Conservation (phyloP, 2,113 vertebrate genomes). For the Scomber japonicus region DNA sequence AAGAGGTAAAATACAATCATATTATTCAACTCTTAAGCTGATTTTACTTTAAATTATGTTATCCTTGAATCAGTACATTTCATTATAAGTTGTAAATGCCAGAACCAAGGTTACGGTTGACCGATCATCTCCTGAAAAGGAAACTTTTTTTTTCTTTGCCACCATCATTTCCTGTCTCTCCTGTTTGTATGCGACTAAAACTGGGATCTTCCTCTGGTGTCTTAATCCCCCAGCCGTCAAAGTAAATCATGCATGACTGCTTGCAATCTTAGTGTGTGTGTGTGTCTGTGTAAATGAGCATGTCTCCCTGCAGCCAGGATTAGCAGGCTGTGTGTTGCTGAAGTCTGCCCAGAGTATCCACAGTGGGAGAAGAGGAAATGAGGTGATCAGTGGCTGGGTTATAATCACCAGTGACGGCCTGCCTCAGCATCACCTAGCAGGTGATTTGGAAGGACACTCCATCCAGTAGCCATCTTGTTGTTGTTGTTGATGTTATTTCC, state of each 20-base stretch:
- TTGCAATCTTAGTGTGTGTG: slow-evolving; percentile 11
- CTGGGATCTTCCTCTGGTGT: slow-evolving; percentile 36
- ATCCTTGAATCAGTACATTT: slow-evolving; percentile 43
- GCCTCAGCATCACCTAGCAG: slow-evolving; percentile 26
- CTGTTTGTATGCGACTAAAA: slow-evolving; percentile 17
- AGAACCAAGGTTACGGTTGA: slow-evolving; percentile 26
- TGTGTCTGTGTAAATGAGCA: slow-evolving; percentile 25
- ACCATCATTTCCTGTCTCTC: slow-evolving; percentile 45
- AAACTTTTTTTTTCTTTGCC: neutral
- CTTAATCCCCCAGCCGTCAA: slow-evolving; percentile 36
- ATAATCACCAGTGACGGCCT: slow-evolving; percentile 48
- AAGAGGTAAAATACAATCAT: slow-evolving; percentile 32
- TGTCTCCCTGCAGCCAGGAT: slow-evolving; percentile 53
- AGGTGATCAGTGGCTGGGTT: slow-evolving; percentile 46
- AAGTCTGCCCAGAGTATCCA: slow-evolving; percentile 40
- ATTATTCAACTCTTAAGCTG: slow-evolving; percentile 35
- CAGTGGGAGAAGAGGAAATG: slow-evolving; percentile 55
- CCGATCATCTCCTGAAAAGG: slow-evolving; percentile 48
- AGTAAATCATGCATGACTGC: slow-evolving; percentile 48
- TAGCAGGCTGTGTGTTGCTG: slow-evolving; percentile 38
- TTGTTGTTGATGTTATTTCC: slow-evolving; percentile 16
- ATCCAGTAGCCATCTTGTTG: slow-evolving; percentile 1
- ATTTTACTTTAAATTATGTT: slow-evolving; percentile 36
- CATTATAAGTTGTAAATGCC: slow-evolving; percentile 66
- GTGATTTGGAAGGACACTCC: slow-evolving; percentile 25